These are phyloP conservation scores for Colius striatus DNA, from an alignment of 2,113 vertebrate species.

Conservation along the genomic window DNA sequence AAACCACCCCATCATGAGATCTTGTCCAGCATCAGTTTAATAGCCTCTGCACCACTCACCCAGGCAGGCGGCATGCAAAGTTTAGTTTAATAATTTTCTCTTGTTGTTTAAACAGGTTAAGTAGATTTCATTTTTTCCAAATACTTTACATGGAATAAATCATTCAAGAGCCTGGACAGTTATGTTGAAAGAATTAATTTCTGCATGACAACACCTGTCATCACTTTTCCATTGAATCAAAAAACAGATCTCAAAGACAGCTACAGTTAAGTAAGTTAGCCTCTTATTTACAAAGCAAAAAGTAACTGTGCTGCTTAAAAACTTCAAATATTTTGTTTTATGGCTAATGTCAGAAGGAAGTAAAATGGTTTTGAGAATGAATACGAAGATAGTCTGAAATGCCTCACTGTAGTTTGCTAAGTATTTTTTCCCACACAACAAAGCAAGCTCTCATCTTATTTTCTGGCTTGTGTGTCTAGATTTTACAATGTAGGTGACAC, in stretches of 20 bases:
- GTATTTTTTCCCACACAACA: not conserved
- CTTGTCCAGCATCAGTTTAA: constrained; percentile 23
- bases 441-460: not conserved
- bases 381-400: not conserved
- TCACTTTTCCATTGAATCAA: constrained; percentile 61
- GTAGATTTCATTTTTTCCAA: constrained; percentile 61
- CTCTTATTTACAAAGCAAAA: constrained; percentile 40
- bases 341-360: constrained; percentile 6
- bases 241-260: constrained; percentile 23
- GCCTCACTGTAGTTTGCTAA: not conserved
- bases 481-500: not conserved
- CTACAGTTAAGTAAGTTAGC: constrained; percentile 1
- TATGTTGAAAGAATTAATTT: constrained; percentile 66
- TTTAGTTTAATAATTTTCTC: constrained; percentile 50
- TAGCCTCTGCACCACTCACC: not conserved
- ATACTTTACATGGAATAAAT: constrained; percentile 64
- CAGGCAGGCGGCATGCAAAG: not conserved
- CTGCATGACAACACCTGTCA: constrained; percentile 49
- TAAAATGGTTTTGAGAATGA: not conserved
- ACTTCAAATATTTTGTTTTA: not conserved
- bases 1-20: not conserved
- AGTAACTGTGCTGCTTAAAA: constrained; percentile 12
- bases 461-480: not conserved
- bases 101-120: constrained; percentile 57
- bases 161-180: not conserved